phyloP scores from a whole-genome alignment of 2,113 vertebrate species.

The Caranx ignobilis region DNA sequence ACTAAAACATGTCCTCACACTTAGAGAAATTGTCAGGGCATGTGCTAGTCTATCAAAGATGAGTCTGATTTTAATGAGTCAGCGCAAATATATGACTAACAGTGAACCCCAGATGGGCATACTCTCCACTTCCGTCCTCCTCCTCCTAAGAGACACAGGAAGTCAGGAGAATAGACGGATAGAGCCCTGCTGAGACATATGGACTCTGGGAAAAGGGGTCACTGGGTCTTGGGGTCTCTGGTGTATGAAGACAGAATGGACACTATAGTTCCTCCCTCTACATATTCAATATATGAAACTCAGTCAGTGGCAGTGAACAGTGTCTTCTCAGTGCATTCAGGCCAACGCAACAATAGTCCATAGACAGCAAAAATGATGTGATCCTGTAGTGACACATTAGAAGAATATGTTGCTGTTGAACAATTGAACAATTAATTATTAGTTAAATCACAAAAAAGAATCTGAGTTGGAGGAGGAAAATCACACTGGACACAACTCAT shows the following conservation, averaged over 20 bases:
- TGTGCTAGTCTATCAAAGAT: not conserved
- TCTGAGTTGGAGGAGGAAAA: no score
- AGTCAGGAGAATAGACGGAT: conserved; percentile 24
- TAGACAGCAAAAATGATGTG: not conserved
- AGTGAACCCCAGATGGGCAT: conserved; percentile 7
- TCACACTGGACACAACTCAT: not conserved
- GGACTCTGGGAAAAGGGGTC: conserved; percentile 13
- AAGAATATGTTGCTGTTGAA: not conserved
- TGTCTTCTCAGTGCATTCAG: not conserved
- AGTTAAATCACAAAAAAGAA: no score
- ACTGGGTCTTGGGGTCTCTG: not conserved
- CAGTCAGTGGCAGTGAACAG: no score
- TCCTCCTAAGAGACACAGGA: conserved; percentile 6
- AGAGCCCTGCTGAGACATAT: not conserved
- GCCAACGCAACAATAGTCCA: conserved; percentile 1
- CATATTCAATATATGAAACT: not conserved
- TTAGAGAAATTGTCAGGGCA: not conserved
- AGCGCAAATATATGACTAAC: not conserved
- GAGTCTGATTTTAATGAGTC: conserved; percentile 6
- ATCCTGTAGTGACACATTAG: not conserved
- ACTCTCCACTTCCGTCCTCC: not conserved
- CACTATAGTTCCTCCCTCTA: not conserved
- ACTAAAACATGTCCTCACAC: conserved; percentile 11
- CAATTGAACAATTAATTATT: not conserved
- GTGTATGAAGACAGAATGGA: not conserved